These are phyloP conservation scores for Sebastes fasciatus DNA, from an alignment of 2,113 vertebrate species.

Conservation along the genomic window DNA sequence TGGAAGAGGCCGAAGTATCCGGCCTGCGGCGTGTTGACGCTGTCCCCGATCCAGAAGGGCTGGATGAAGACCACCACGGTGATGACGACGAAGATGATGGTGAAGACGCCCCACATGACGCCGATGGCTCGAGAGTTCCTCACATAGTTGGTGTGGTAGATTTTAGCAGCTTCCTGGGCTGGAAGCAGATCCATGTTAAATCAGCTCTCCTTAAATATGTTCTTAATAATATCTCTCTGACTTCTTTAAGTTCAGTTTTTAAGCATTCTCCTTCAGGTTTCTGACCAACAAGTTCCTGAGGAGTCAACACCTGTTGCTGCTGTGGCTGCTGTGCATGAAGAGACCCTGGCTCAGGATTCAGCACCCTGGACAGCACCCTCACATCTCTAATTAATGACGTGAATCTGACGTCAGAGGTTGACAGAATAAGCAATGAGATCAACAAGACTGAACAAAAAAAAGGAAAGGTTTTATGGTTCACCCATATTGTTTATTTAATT, in stretches of 20 bases:
- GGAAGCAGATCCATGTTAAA: conserved; percentile 90
- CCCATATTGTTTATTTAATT: too few species aligned
- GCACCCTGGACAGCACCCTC: conserved; percentile 70
- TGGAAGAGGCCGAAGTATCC: conserved; percentile 97
- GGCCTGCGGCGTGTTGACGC: conserved; percentile 93
- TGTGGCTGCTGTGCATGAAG: neutral
- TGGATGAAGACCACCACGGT: conserved; percentile 96
- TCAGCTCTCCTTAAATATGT: neutral
- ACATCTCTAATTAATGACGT: conserved; percentile 7
- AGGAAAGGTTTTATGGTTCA: too few species aligned
- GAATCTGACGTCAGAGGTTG: conserved; percentile 29
- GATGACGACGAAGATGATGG: conserved; percentile 94
- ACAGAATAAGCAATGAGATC: neutral
- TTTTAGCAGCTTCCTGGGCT: conserved; percentile 94
- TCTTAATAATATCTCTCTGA: neutral
- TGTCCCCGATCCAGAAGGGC: conserved; percentile 98
- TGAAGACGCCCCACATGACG: conserved; percentile 96
- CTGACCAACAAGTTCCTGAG: neutral
- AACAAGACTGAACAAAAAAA: neutral
- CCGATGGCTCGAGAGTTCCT: conserved; percentile 94
- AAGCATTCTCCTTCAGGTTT: too few species aligned
- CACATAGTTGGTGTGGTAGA: conserved; percentile 99
- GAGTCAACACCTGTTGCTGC: neutral
- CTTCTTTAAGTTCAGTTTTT: neutral
- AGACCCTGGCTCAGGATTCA: conserved; percentile 38